A percentile compares a stretch with the other conserved stretches of the same genome.
Evolutionary conservation across 2,888 invertebrate genomes (phyloP).

Genomic region (Chrysolina americana): DNA sequence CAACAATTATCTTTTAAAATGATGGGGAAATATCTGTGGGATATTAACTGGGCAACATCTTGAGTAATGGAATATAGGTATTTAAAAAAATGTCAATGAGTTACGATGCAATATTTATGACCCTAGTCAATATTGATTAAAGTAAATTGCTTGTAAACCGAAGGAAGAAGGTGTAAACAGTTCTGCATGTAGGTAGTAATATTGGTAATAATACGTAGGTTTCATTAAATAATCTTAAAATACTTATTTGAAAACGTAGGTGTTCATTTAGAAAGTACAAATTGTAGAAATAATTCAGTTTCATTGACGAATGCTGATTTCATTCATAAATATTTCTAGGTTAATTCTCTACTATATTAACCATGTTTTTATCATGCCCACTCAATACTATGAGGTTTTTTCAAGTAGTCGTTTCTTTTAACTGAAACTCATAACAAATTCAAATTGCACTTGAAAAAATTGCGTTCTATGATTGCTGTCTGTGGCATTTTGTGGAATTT

Average conservation of each 20-base stretch:
- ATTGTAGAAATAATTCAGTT: constrained; percentile 17
- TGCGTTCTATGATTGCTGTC: too few relatives aligned
- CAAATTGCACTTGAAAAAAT: too few relatives aligned
- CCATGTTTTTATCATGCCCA: background rate
- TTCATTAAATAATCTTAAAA: constrained; percentile 2
- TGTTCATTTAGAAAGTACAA: constrained; percentile 22
- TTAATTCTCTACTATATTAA: constrained; percentile 17
- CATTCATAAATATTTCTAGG: constrained; percentile 15
- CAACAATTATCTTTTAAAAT: background rate
- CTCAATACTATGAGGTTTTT: background rate
- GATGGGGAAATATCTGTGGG: constrained; percentile 5
- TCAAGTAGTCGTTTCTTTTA: too few relatives aligned
- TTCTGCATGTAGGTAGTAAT: background rate
- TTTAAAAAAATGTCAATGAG: background rate
- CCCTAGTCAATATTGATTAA: background rate
- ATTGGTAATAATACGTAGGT: constrained; percentile 5
- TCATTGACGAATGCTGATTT: constrained; percentile 1
- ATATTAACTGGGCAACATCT: background rate
- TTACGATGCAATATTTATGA: background rate
- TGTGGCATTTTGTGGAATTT: too few relatives aligned
- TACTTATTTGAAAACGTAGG: background rate
- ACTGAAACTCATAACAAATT: too few relatives aligned
- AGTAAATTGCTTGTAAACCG: background rate
- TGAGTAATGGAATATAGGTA: background rate
- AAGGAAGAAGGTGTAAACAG: background rate